Evolutionary conservation across 2,797 vertebrate genomes (phyloP), one percentile per base, ranked within the genome.

Genomic region (Typhlichthys subterraneus): DNA sequence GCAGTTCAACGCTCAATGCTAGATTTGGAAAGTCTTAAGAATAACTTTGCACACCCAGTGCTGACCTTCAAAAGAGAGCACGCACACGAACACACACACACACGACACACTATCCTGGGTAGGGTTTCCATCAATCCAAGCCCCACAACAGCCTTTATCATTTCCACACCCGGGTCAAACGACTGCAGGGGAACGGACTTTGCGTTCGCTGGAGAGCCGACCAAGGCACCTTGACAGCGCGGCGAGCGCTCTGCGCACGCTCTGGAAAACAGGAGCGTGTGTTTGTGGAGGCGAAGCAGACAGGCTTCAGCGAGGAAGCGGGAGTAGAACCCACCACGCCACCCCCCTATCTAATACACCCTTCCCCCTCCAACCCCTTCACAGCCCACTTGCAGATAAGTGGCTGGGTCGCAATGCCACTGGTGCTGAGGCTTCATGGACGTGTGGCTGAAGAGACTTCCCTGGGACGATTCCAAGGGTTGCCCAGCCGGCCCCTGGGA

Each of bases 181-280:
- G 60, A 83, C 67, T 74, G 83, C 85, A 86, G 87, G 82, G 74
- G 82, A 87, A 87, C 82, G 61, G 81, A 85, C 82, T 89, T 85
- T 70, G 67, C 81, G 85, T 86, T 77, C 74, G 77, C 76, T 87
- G 79, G 88, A 82, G 85, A 78, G 82, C 76, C 70, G 58, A 70
- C 80, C 79, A 76, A 86, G 82, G 85, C 77, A 60, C 77, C 61
- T 72, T 62, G 85, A 85, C 85, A 85, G 83, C 80, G 76, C 45
- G 57, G 65, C 54, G 53, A 63, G 73, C 71, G 80, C 61, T 77
- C 63, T 31, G 65, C 81, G 72, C 78, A 75, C 72, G 51, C 72
- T 80, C 72, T 45, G 55, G 69, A 67, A 76, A 74, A 75, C 70
- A 69, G 73, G 81, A 65, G 77, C 73, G n/a, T n/a, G 77, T 63